These are phyloP conservation scores for Dermolepida albohirtum DNA, from an alignment of 2,888 invertebrate genomes.

Conservation along the genomic window DNA sequence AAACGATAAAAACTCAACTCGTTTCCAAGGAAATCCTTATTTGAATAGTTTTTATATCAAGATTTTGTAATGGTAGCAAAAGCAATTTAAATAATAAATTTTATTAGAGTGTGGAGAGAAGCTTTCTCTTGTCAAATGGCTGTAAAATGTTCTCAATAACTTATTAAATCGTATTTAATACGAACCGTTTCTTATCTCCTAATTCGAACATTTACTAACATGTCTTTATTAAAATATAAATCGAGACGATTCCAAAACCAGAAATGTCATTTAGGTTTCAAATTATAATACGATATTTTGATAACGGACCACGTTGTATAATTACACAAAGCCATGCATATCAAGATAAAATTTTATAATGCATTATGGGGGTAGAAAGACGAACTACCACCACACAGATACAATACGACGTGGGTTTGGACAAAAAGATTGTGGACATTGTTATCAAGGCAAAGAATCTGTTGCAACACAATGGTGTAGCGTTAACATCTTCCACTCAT, in stretches of 20 bases:
- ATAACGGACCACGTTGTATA: conserved; percentile 23
- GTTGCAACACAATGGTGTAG: conserved; percentile 40
- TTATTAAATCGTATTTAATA: background rate
- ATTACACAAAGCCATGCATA: conserved; percentile 31
- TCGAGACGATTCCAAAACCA: conserved; percentile 16
- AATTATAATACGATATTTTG: conserved; percentile 14
- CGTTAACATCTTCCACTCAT: conserved; percentile 38
- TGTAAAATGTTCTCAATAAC: too few relatives aligned
- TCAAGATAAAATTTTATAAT: conserved; percentile 38
- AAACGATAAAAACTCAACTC: too few relatives aligned
- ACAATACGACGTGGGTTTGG: conserved; percentile 34
- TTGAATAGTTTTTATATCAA: too few relatives aligned
- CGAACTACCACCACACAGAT: conserved; percentile 16
- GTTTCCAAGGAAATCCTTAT: too few relatives aligned
- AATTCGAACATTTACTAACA: background rate
- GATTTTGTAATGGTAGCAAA: too few relatives aligned
- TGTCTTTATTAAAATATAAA: conserved; percentile 7
- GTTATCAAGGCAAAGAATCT: conserved; percentile 38
- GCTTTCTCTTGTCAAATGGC: too few relatives aligned
- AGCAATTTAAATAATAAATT: too few relatives aligned
- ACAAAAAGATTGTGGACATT: conserved; percentile 40
- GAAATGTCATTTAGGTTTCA: conserved; percentile 23
- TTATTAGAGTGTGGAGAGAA: too few relatives aligned
- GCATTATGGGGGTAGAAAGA: conserved; percentile 34
- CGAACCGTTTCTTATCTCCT: background rate